A percentile compares a stretch with the other conserved stretches of the same genome.
Evolutionary conservation across 35 echinoderm and acorn worm genomes (phyloP).

Genomic region (Hemicentrotus pulcherrimus): DNA sequence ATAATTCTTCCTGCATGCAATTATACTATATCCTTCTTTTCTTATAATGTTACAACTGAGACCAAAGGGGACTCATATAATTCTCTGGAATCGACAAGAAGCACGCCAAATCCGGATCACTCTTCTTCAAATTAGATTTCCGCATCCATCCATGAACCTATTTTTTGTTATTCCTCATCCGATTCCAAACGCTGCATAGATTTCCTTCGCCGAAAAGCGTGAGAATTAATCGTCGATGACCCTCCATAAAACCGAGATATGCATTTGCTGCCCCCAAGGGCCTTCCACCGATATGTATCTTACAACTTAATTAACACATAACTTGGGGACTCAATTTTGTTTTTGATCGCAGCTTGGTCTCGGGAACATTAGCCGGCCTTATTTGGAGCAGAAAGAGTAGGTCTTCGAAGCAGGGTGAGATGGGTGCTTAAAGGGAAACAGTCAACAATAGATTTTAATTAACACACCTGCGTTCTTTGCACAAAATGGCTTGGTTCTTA

Average conservation of each 20-base stretch:
- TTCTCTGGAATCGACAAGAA: not conserved
- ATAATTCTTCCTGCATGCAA: not conserved
- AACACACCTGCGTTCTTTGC: not conserved
- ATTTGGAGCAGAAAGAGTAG: not conserved
- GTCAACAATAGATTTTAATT: not conserved
- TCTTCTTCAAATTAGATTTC: conserved; percentile 14
- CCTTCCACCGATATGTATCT: not conserved
- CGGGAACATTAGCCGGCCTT: not conserved
- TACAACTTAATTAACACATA: conserved; percentile 30
- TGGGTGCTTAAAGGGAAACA: not conserved
- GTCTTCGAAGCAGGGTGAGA: not conserved
- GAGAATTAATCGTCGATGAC: not conserved
- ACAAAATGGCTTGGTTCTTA: not conserved
- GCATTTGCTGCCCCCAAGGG: not conserved
- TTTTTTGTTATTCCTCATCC: not conserved
- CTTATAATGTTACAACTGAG: not conserved
- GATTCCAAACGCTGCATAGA: not conserved
- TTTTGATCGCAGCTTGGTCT: not conserved
- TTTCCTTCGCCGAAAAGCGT: not conserved
- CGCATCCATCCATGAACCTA: not conserved
- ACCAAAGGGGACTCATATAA: not conserved
- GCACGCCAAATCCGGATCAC: not conserved
- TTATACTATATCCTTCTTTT: not conserved
- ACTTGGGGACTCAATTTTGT: conserved; percentile 10
- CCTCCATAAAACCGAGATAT: conserved; percentile 22